phyloP scores from a whole-genome alignment of 2,113 vertebrate genomes.

The Saccopteryx bilineata region DNA sequence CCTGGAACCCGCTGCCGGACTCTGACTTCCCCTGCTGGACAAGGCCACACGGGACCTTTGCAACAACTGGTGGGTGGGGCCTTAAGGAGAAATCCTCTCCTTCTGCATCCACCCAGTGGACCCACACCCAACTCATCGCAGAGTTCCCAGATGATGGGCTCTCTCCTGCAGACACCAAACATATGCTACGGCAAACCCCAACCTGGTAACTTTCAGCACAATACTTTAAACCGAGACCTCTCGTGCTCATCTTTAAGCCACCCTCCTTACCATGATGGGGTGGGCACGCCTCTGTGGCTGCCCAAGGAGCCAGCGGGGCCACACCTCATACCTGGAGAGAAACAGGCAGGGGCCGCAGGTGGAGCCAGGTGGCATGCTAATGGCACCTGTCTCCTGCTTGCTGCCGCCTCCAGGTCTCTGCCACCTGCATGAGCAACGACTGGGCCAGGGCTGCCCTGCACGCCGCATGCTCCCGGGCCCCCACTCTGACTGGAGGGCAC shows the following conservation, averaged over 20 bases:
- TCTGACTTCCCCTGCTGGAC: background rate
- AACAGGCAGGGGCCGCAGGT: background rate
- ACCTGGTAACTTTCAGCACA: background rate
- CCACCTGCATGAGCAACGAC: background rate
- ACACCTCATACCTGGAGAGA: background rate
- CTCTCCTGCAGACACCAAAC: background rate
- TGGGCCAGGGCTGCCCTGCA: background rate
- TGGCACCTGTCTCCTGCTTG: background rate
- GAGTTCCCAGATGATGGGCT: accelerated
- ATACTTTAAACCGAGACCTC: background rate
- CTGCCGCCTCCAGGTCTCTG: background rate
- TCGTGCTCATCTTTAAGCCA: background rate
- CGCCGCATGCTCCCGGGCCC: accelerated
- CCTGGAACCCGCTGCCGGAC: background rate
- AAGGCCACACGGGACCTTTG: accelerated
- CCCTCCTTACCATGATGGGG: background rate
- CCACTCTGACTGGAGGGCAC: background rate
- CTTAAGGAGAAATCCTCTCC: background rate
- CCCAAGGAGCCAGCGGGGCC: background rate
- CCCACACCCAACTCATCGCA: background rate
- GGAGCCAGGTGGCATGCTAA: background rate
- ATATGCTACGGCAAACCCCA: background rate
- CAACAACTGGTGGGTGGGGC: background rate
- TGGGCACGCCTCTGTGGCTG: background rate
- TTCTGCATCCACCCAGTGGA: background rate